Conservation (phyloP, 2,888 invertebrate species). For the Sicus ferrugineus region DNA sequence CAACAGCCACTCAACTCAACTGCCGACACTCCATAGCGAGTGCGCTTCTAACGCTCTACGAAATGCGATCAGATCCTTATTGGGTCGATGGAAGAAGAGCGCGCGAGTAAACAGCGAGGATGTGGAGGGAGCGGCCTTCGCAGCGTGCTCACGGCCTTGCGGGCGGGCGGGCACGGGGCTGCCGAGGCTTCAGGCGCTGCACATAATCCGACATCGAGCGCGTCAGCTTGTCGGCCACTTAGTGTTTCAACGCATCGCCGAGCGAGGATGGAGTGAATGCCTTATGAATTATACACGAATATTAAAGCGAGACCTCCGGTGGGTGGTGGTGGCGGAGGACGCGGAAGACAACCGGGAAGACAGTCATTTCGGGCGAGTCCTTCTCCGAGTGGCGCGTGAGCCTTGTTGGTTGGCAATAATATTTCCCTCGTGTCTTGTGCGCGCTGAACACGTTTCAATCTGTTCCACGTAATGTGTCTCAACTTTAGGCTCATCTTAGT, state of each 20-base stretch:
- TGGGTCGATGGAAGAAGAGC: constrained; percentile 35
- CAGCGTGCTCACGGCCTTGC: not conserved
- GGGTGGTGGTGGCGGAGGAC: not conserved
- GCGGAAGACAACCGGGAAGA: not conserved
- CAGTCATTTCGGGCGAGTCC: not conserved
- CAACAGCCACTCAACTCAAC: not conserved
- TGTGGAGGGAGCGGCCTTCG: not conserved
- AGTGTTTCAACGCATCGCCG: constrained; percentile 56
- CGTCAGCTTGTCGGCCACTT: constrained; percentile 65
- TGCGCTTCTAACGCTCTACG: constrained; percentile 22
- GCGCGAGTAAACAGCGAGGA: constrained; percentile 46
- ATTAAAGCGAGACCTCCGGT: constrained; percentile 15
- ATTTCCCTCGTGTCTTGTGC: constrained; percentile 11
- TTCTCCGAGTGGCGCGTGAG: not conserved
- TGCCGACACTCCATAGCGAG: constrained; percentile 27
- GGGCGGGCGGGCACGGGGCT: constrained; percentile 24
- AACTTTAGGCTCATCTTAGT: not conserved
- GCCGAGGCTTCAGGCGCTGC: constrained; percentile 3
- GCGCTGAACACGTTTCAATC: constrained; percentile 16
- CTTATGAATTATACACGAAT: constrained; percentile 62
- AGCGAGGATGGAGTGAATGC: constrained; percentile 63
- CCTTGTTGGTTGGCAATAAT: constrained; percentile 11
- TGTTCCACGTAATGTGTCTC: not conserved
- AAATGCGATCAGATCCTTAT: constrained; percentile 35
- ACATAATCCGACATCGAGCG: constrained; percentile 54